These are phyloP conservation scores for Poecilia latipinna DNA, from an alignment of 2,113 vertebrate genomes.

Conservation along the genomic window DNA sequence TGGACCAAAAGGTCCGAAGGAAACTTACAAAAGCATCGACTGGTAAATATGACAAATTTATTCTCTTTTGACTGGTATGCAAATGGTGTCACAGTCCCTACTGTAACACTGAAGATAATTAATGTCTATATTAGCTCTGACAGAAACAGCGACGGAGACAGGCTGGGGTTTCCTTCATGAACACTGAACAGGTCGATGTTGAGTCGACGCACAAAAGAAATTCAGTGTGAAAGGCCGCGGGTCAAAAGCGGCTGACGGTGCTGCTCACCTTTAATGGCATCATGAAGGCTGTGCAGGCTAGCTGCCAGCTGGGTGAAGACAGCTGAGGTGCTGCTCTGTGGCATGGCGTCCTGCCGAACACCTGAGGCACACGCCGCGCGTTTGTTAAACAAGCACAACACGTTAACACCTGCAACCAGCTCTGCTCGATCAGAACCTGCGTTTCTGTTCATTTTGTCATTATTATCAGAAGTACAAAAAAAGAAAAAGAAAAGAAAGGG, in stretches of 20 bases:
- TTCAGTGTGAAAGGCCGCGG: background rate
- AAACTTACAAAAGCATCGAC: background rate
- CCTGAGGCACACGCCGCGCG: slow-evolving; percentile 58
- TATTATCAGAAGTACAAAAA: background rate
- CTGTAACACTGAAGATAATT: background rate
- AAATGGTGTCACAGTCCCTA: background rate
- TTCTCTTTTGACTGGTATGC: background rate
- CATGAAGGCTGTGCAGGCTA: slow-evolving; percentile 89
- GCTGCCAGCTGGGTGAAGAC: slow-evolving; percentile 90
- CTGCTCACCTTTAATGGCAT: slow-evolving; percentile 88
- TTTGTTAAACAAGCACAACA: slow-evolving; percentile 10
- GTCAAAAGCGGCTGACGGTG: background rate
- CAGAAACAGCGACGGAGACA: background rate
- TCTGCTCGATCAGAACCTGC: background rate
- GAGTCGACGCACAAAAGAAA: background rate
- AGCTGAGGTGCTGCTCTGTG: slow-evolving; percentile 86
- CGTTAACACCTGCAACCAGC: background rate
- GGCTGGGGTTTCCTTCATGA: background rate
- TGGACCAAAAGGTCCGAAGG: no score
- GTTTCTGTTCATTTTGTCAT: background rate
- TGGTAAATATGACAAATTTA: background rate
- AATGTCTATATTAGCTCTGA: background rate
- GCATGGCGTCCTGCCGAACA: slow-evolving; percentile 84
- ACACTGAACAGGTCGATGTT: slow-evolving; percentile 6
- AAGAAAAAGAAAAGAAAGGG: no score